Percentiles rank a stretch among this genome's conserved stretches.
Conservation (phyloP, 2,113 vertebrate species). For the Donacobius atricapilla region DNA sequence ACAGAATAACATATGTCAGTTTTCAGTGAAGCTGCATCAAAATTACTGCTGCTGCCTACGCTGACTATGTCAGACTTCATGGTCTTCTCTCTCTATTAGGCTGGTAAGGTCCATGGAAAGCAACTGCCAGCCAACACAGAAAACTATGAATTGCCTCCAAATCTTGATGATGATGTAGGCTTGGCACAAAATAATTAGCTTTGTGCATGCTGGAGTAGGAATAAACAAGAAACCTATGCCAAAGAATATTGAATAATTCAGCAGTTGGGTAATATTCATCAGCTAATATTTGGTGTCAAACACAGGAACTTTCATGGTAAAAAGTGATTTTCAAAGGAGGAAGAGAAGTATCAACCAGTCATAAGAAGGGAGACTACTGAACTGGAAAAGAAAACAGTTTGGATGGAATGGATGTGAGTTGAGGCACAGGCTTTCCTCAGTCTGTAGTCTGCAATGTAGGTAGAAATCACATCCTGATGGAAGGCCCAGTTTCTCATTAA, state of each 20-base stretch:
- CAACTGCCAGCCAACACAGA: neutral
- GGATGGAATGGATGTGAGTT: neutral
- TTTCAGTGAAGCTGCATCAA: neutral
- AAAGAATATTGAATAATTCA: neutral
- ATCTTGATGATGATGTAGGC: neutral
- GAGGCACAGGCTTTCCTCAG: neutral
- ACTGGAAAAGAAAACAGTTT: neutral
- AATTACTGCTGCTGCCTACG: neutral
- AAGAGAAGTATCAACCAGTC: neutral
- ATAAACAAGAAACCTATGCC: neutral
- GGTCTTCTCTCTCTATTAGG: neutral
- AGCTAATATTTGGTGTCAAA: neutral
- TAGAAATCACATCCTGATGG: neutral
- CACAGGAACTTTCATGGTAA: neutral
- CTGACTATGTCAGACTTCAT: neutral
- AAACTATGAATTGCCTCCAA: neutral
- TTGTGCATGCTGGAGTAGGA: neutral
- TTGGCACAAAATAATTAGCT: neutral
- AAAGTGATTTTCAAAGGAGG: neutral
- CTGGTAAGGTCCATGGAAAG: neutral
- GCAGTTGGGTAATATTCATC: neutral
- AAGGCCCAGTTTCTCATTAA: neutral
- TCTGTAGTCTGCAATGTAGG: neutral
- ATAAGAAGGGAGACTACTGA: neutral
- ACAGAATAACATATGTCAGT: neutral